phyloP scores from a whole-genome alignment of 2,888 invertebrate genomes.

The Caprella mutica region DNA sequence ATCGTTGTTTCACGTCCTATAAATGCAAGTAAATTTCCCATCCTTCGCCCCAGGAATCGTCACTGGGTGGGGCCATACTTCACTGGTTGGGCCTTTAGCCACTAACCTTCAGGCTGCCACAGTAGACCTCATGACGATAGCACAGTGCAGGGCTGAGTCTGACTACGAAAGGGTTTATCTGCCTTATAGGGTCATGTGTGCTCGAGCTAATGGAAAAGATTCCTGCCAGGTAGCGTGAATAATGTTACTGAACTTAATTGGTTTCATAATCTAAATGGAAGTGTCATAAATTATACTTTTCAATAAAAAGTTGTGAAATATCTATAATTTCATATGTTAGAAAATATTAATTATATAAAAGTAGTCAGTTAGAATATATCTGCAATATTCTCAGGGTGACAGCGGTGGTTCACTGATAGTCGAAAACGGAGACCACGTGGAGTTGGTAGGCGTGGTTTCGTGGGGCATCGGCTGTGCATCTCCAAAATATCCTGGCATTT shows the following conservation, averaged over 20 bases:
- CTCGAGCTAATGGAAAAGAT: constrained; percentile 5
- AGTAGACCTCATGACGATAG: constrained; percentile 6
- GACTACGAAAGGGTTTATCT: background rate
- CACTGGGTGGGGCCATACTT: constrained; percentile 16
- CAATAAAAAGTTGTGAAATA: background rate
- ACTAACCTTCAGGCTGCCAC: constrained; percentile 3
- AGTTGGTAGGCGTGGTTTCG: constrained; percentile 66
- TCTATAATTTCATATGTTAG: background rate
- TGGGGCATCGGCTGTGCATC: constrained; percentile 75
- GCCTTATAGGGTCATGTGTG: constrained; percentile 15
- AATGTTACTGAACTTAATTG: background rate
- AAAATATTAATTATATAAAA: background rate
- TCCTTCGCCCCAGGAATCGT: constrained; percentile 11
- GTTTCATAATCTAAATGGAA: background rate
- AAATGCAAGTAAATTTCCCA: no score
- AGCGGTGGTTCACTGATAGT: constrained; percentile 71
- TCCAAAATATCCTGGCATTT: constrained; percentile 62
- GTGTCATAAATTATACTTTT: no score
- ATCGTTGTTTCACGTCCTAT: no score
- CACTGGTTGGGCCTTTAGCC: background rate
- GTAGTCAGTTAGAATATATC: background rate
- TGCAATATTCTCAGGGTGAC: constrained; percentile 56
- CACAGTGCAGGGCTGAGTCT: constrained; percentile 6
- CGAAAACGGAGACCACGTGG: constrained; percentile 62
- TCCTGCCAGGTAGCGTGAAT: constrained; percentile 17